Evolutionary conservation across 2,113 vertebrate species (phyloP), one percentile per base, ranked within the genome.

Genomic region (Mesitornis unicolor): DNA sequence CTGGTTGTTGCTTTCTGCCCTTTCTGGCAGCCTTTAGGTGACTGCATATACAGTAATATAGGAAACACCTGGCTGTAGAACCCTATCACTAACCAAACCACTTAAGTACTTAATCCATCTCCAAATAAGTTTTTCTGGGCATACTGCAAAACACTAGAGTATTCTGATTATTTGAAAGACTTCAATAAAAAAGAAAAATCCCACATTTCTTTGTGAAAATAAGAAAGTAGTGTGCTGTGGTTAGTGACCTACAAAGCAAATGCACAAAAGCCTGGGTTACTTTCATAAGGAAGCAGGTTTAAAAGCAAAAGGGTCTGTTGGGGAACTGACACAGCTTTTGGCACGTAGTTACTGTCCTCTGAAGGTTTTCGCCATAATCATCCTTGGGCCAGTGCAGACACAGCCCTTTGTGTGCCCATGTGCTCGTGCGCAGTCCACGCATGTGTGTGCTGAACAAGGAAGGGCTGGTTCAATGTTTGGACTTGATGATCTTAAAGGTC

Each of bases 371-470:
- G 2, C 12, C 16, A 5, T 5, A 16, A 18, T 10, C 21, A 3
- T 83, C 74, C 60, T 40, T 21, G 9, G 8, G 7, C 71, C 59
- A 43, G 18, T 5, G 13, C 19, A 48, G 38, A 54, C n/a, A 45
- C 24, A 92, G 42, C 26, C 31, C 33, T 50, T 70, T 53, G 12
- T 2, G 0, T 6, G 29, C 5, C 1, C 25, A 12, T 19, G n/a
- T 68, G 68, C 24, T 43, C 29, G 12, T 11, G 24, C 35, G 28
- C 8, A 43, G 31, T 10, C 26, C 31, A 19, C 2, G 1, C 0
- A 0, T 33, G 24, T 33, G 29, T 11, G 29, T 50, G n/a, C 51
- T 45, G 48, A 73, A 42, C 13, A 36, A 36, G 42, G n/a, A n/a
- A n/a, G n/a, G n/a, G n/a, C n/a, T n/a, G n/a, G n/a, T n/a, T n/a